Percentiles rank a stretch among this genome's conserved stretches.
These are phyloP conservation scores for Scolanthus callimorphus DNA, from an alignment of 92 coral and sea anemone species.

Conservation along the genomic window DNA sequence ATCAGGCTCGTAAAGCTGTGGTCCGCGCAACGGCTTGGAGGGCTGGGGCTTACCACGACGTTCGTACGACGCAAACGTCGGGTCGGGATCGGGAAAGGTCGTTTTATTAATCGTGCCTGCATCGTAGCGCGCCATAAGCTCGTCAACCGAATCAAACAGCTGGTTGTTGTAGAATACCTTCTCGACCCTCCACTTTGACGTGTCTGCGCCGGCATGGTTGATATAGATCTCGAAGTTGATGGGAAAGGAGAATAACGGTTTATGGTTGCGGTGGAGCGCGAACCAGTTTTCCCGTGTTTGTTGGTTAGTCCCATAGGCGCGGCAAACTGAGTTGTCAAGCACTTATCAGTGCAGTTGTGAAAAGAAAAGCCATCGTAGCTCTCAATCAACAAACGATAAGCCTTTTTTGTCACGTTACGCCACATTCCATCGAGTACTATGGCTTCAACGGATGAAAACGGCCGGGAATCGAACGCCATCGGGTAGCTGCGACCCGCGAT, in stretches of 20 bases:
- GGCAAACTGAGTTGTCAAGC: slow-evolving; percentile 26
- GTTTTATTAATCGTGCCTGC: slow-evolving; percentile 12
- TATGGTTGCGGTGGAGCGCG: no score
- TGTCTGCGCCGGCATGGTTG: no score
- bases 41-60: slow-evolving; percentile 71
- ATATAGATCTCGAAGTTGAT: no score
- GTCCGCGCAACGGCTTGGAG: slow-evolving; percentile 59
- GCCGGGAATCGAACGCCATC: slow-evolving; percentile 70
- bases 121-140: slow-evolving; percentile 29
- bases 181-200: no score
- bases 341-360: slow-evolving; percentile 51
- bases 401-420: no score
- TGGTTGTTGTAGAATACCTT: no score
- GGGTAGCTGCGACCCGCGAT: slow-evolving; percentile 48
- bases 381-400: no score
- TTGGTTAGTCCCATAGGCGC: slow-evolving; percentile 34
- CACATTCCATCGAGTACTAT: no score
- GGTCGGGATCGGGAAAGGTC: slow-evolving; percentile 36
- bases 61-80: slow-evolving; percentile 32
- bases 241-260: no score
- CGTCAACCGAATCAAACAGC: no score
- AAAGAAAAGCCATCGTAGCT: no score
- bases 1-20: slow-evolving; percentile 74
- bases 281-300: slow-evolving; percentile 40
- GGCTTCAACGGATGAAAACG: no score